phyloP scores from a whole-genome alignment of 2,888 invertebrate genomes.

The Pogonocherus hispidulus region DNA sequence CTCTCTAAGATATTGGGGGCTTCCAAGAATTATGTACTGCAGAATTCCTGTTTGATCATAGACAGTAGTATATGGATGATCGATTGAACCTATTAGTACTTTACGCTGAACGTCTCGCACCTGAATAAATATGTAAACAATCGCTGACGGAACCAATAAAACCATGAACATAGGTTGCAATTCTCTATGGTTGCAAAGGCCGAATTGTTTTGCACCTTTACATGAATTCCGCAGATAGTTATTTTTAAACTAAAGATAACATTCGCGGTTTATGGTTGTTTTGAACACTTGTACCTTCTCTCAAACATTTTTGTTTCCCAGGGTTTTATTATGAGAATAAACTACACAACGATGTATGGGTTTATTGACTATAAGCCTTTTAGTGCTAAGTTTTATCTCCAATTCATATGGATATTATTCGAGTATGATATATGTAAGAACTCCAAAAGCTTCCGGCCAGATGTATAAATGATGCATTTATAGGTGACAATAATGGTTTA shows the following conservation, averaged over 20 bases:
- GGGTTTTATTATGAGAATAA: conserved; percentile 1
- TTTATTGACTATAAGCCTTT: conserved; percentile 22
- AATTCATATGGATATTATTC: conserved; percentile 21
- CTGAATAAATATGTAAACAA: too few relatives aligned
- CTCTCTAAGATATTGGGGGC: too few relatives aligned
- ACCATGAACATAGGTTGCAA: too few relatives aligned
- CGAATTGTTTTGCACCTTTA: not conserved
- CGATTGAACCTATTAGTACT: too few relatives aligned
- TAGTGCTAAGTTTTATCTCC: conserved; percentile 20
- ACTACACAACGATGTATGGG: conserved; percentile 10
- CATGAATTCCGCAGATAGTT: not conserved
- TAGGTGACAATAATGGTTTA: conserved; percentile 31
- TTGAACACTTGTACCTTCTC: not conserved
- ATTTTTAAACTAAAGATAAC: not conserved
- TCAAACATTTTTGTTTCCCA: not conserved
- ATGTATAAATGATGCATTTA: conserved; percentile 27
- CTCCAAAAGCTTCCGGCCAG: conserved; percentile 21
- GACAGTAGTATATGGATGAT: too few relatives aligned
- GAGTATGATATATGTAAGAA: conserved; percentile 16
- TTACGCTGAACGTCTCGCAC: too few relatives aligned
- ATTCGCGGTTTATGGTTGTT: not conserved
- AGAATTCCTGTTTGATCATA: too few relatives aligned
- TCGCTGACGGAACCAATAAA: too few relatives aligned
- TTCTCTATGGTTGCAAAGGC: too few relatives aligned
- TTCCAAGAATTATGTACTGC: too few relatives aligned